Evolutionary conservation across 1,140 invertebrate genomes (phyloP), one percentile per base, ranked within the genome.

Genomic region (Heliconius eleuchia): DNA sequence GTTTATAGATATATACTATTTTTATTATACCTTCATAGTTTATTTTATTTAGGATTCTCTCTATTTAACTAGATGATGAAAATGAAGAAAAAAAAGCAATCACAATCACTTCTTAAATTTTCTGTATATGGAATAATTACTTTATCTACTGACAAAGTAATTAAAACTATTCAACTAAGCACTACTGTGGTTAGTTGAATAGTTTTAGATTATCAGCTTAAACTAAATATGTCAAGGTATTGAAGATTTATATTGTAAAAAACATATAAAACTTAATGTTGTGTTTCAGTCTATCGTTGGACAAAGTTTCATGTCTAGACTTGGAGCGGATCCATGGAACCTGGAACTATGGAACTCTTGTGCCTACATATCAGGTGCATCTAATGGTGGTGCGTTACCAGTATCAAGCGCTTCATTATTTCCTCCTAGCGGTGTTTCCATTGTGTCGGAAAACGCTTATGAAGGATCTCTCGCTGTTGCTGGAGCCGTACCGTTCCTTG

Each of bases 401-500:
- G 80, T 87, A 27, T 76, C 83, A n/a, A 87, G 85, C 73, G 80
- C 77, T 46, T 88, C 87, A 8, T 81, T 86, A 9, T 79, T 87
- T n/a, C 79, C 84, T 18, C 87, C 89, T 5, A 82, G 72, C 71
- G 88, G 87, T 23, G 57, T 90, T 19, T 78, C 87, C 7, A 82
- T 90, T 1, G 46, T 73, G 1, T 87, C 87, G 3, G 85, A 89
- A 52, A 88, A 89, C 66, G 73, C 76, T 13, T 85, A 87, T 9
- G 82, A 85, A 79, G 88, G 88, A 30, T 30, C 78, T 18, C 34
- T 89, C 9, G 78, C 77, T 23, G 86, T 88, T 11, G 66, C 66
- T 23, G 88, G 88, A 18, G 75, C 84, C 19, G 77, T 88, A 42
- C 88, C 87, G 6, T 87, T 87, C 83, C 76, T 87, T 18, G 84